phyloP scores from a whole-genome alignment of 2,113 vertebrate species.

The Elephas maximus region DNA sequence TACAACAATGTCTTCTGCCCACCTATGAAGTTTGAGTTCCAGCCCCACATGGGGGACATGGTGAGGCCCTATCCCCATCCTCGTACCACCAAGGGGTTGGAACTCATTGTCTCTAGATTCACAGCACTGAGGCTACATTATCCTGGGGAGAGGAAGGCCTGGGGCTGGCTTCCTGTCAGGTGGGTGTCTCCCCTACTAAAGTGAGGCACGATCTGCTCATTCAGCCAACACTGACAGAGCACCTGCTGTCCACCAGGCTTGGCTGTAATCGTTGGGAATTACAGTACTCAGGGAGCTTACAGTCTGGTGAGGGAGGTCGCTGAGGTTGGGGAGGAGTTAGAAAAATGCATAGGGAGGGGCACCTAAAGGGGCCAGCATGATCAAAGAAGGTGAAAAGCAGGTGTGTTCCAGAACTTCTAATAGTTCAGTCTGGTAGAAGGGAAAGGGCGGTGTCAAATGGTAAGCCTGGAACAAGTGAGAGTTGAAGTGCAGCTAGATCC shows the following conservation, averaged over 20 bases:
- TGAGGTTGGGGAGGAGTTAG: not conserved
- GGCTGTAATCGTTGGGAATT: not conserved
- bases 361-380: not conserved
- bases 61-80: conserved; percentile 85
- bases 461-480: not conserved
- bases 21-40: conserved; percentile 98
- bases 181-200: not conserved
- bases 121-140: not conserved
- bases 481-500: not conserved
- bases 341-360: not conserved
- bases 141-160: not conserved
- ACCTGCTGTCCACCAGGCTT: not conserved
- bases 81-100: not conserved
- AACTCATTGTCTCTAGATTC: not conserved
- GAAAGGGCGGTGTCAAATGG: not conserved
- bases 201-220: not conserved
- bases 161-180: not conserved
- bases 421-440: not conserved
- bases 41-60: conserved; percentile 99
- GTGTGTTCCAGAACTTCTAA: not conserved
- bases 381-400: not conserved
- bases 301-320: not conserved
- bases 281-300: not conserved
- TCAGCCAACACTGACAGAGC: not conserved
- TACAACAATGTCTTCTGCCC: conserved; percentile 99